Evolutionary conservation across 2,113 vertebrate genomes (phyloP).

Genomic region (Thinocorus orbignyianus): DNA sequence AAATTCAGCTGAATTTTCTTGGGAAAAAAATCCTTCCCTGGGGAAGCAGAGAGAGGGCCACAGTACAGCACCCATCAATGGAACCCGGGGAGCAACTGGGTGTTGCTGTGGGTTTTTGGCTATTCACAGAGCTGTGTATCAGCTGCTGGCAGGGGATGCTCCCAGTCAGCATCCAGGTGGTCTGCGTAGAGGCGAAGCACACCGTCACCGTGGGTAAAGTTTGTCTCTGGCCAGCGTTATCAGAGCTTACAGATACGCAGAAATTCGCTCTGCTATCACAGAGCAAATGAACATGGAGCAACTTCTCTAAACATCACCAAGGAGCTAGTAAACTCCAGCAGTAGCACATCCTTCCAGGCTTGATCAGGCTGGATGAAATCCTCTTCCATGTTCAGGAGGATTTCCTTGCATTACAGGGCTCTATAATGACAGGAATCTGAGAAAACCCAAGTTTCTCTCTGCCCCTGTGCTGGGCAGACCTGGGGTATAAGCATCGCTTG

Average conservation of each 20-base stretch:
- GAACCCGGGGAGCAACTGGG: not conserved
- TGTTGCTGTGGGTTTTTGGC: accelerated
- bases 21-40: not conserved
- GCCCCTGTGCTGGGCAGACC: accelerated
- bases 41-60: too few relatives aligned
- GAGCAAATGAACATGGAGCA: accelerated
- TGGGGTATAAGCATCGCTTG: not conserved
- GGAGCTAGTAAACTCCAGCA: not conserved
- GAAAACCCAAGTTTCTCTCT: not conserved
- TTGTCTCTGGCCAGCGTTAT: not conserved
- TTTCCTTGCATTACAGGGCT: not conserved
- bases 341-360: not conserved
- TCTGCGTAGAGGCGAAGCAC: not conserved
- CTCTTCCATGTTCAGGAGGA: not conserved
- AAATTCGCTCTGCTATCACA: not conserved
- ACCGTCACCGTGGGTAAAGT: accelerated
- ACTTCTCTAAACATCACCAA: not conserved
- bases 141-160: not conserved
- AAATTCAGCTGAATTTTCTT: not conserved
- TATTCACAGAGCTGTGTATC: not conserved
- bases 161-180: accelerated
- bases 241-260: not conserved
- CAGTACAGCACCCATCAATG: not conserved
- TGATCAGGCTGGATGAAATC: not conserved
- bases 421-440: not conserved